These are phyloP conservation scores for Thripadectes ignobilis DNA, from an alignment of 2,797 vertebrate genomes.

Conservation along the genomic window DNA sequence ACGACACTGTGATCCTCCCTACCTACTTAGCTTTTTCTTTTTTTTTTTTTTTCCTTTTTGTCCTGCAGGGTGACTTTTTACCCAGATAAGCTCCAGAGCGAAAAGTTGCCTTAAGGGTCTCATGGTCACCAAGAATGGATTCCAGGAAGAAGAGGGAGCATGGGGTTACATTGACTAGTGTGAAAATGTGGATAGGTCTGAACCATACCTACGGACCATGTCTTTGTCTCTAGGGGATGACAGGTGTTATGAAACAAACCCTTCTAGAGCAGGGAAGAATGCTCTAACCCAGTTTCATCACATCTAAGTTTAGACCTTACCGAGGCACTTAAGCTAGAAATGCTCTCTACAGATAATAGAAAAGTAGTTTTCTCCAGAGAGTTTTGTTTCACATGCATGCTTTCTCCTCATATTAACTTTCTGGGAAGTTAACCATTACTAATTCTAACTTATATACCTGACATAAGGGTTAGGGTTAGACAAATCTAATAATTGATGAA, in stretches of 20 bases:
- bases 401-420: not conserved
- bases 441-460: not conserved
- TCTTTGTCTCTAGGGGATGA: not conserved
- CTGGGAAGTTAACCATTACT: not conserved
- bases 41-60: too few relatives aligned
- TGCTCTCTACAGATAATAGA: not conserved
- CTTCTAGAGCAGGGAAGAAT: not conserved
- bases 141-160: not conserved
- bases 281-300: not conserved
- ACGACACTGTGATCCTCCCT: not conserved
- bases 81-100: not conserved
- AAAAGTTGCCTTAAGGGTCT: not conserved
- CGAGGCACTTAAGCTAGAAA: not conserved
- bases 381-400: not conserved
- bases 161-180: rapidly evolving
- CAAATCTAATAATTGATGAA: not conserved
- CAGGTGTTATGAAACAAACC: not conserved
- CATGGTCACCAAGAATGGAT: not conserved
- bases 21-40: not conserved
- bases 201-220: not conserved
- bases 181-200: not conserved
- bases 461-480: too few relatives aligned
- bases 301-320: not conserved
- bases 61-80: not conserved
- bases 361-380: not conserved